phyloP scores from a whole-genome alignment of 1,140 invertebrate genomes.

The Trichonephila inaurata region DNA sequence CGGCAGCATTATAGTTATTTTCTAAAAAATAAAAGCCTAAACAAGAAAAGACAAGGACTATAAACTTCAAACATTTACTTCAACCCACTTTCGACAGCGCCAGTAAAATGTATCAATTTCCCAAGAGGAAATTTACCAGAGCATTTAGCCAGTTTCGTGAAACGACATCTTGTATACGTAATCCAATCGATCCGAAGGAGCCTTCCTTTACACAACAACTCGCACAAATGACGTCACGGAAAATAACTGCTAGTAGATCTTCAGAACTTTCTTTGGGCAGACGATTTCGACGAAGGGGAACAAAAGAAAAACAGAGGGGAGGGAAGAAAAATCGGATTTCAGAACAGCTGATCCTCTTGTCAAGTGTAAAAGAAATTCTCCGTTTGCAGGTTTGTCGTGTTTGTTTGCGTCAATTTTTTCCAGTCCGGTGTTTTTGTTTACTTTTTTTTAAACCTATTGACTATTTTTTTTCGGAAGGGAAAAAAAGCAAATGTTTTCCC shows the following conservation, averaged over 20 bases:
- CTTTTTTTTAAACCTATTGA: constrained; percentile 39
- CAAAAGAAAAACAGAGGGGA: neutral
- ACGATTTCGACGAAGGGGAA: neutral
- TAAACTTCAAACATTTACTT: neutral
- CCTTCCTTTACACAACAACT: constrained; percentile 44
- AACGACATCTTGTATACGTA: constrained; percentile 67
- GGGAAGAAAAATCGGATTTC: constrained; percentile 59
- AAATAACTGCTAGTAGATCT: constrained; percentile 53
- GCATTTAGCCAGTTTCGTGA: constrained; percentile 27
- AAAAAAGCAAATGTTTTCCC: constrained; percentile 28
- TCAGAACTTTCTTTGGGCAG: neutral
- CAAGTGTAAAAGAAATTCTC: constrained; percentile 42
- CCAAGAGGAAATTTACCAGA: neutral
- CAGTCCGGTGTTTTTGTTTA: neutral
- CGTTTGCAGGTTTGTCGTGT: constrained; percentile 6
- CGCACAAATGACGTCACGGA: constrained; percentile 56
- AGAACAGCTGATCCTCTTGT: constrained; percentile 70
- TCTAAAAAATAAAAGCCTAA: too few species aligned
- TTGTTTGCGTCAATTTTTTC: constrained; percentile 42
- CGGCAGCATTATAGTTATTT: too few species aligned
- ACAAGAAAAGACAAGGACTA: neutral
- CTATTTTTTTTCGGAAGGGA: neutral
- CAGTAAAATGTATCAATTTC: neutral
- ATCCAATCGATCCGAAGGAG: constrained; percentile 57
- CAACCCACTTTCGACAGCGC: neutral